Percentiles rank a stretch among this genome's conserved stretches.
Evolutionary conservation across 1,140 invertebrate species (phyloP).

Genomic region (Eubasilissa regina): DNA sequence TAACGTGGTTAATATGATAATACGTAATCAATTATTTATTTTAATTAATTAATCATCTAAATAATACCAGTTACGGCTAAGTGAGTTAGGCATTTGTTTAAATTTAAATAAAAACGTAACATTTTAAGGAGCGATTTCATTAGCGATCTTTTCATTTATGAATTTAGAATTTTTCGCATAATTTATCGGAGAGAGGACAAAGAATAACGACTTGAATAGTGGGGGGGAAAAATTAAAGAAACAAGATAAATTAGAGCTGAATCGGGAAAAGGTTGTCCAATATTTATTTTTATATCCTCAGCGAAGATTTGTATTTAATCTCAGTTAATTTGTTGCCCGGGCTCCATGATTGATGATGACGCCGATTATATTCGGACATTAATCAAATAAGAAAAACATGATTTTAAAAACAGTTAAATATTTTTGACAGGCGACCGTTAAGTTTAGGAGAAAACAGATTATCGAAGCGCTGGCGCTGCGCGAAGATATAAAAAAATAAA

Average conservation of each 20-base stretch:
- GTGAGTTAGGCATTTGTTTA: too few relatives aligned
- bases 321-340: conserved; percentile 17
- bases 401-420: conserved; percentile 24
- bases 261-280: not conserved
- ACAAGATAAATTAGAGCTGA: conserved; percentile 15
- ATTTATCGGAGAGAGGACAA: conserved; percentile 8
- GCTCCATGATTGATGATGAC: conserved; percentile 29
- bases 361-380: conserved; percentile 10
- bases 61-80: too few relatives aligned
- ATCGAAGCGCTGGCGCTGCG: not conserved
- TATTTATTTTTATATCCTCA: conserved; percentile 13
- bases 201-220: not conserved
- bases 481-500: too few relatives aligned
- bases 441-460: conserved; percentile 20
- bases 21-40: too few relatives aligned
- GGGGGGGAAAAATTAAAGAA: conserved; percentile 10
- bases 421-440: conserved; percentile 16
- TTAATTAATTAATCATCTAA: too few relatives aligned
- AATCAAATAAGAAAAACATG: conserved; percentile 8
- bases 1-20: too few relatives aligned
- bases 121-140: too few relatives aligned
- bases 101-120: too few relatives aligned
- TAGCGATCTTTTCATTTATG: too few relatives aligned
- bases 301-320: conserved; percentile 7
- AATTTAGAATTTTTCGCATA: not conserved